Percentiles rank a stretch among this genome's conserved stretches.
phyloP scores from a whole-genome alignment of 2,888 invertebrate species.

The Tubulanus polymorphus region DNA sequence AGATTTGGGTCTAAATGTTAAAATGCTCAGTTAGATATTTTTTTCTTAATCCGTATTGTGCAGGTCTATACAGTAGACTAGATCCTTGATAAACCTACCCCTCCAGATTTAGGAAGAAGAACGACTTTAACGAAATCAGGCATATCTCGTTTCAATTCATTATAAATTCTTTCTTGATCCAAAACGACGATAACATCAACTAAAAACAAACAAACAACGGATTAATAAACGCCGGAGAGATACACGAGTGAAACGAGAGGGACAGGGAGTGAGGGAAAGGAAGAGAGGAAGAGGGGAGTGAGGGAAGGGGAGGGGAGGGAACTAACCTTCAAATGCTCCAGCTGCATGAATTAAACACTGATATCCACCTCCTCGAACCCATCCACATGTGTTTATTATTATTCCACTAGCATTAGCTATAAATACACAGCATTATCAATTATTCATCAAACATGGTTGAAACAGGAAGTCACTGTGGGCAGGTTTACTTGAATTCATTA shows the following conservation, averaged over 20 bases:
- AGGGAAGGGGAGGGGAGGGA: not conserved
- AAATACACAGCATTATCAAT: constrained; percentile 12
- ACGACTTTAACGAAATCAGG: constrained; percentile 90
- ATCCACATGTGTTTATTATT: constrained; percentile 96
- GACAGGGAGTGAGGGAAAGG: too few species aligned
- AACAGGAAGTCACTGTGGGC: too few species aligned
- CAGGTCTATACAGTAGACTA: too few species aligned
- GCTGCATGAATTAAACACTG: constrained; percentile 81
- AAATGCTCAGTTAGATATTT: too few species aligned
- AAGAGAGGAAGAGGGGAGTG: not conserved
- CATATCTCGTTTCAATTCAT: constrained; percentile 88
- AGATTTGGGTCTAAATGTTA: too few species aligned
- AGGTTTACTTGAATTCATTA: too few species aligned
- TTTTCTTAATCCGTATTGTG: too few species aligned
- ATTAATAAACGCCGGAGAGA: not conserved
- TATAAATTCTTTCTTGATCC: constrained; percentile 93
- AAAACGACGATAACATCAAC: constrained; percentile 89
- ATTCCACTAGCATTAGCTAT: constrained; percentile 64
- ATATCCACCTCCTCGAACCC: constrained; percentile 91
- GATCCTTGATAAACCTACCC: constrained; percentile 60
- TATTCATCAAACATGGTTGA: too few species aligned
- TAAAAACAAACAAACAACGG: constrained; percentile 25
- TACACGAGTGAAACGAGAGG: not conserved
- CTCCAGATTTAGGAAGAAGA: constrained; percentile 91
- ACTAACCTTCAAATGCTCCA: constrained; percentile 78